Evolutionary conservation across 2,888 invertebrate species (phyloP).

Genomic region (Lasioglossum vierecki): DNA sequence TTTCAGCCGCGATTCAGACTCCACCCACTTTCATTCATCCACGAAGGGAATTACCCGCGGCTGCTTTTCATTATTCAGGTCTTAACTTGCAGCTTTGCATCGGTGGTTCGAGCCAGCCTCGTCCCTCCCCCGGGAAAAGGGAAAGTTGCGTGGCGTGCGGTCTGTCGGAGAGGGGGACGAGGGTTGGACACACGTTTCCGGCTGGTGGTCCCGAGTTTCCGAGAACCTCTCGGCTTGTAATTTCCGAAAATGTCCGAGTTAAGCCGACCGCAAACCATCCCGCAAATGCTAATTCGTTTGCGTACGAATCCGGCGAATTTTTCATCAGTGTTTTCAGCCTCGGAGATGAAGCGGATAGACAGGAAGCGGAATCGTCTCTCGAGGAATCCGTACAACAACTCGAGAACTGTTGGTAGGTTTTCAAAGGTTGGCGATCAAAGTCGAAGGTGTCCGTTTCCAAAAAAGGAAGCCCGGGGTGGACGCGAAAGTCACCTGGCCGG

Average conservation of each 20-base stretch:
- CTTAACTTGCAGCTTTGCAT: constrained; percentile 51
- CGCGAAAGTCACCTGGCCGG: constrained; percentile 1
- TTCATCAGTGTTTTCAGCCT: too few relatives aligned
- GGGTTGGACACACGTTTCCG: constrained; percentile 11
- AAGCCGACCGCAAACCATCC: background rate
- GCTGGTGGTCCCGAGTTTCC: background rate
- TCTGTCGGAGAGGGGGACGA: background rate
- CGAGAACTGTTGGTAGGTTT: background rate
- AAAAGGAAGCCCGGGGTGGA: background rate
- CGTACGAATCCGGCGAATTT: background rate
- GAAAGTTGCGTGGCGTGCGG: constrained; percentile 51
- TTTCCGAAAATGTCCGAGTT: constrained; percentile 20
- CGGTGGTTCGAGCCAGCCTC: constrained; percentile 27
- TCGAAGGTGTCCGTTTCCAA: background rate
- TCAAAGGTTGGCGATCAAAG: background rate
- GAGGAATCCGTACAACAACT: background rate
- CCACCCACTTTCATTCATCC: constrained; percentile 70
- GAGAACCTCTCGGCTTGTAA: background rate
- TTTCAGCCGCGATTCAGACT: constrained; percentile 68
- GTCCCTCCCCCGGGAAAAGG: constrained; percentile 44
- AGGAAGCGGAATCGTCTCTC: too few relatives aligned
- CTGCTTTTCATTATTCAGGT: constrained; percentile 60
- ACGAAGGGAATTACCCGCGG: constrained; percentile 59
- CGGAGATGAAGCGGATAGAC: too few relatives aligned
- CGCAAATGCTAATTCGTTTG: background rate